A percentile compares a stretch with the other conserved stretches of the same genome.
Conservation (phyloP, 2,113 vertebrate genomes). For the Protobothrops flavoviridis region DNA sequence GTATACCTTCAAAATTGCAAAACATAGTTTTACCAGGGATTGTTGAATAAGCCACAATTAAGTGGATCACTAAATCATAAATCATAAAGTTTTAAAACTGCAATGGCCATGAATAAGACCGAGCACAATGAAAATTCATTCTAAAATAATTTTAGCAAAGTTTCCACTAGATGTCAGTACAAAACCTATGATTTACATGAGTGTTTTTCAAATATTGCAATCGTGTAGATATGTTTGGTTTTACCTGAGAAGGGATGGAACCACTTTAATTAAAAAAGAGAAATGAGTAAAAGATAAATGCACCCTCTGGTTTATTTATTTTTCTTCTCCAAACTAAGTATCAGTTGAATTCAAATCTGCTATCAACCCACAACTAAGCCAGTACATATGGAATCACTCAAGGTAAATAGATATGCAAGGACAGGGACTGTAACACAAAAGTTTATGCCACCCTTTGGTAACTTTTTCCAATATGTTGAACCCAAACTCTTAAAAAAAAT, state of each 20-base stretch:
- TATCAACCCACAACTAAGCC: background rate
- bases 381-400: background rate
- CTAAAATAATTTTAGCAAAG: background rate
- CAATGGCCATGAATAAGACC: background rate
- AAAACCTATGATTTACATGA: background rate
- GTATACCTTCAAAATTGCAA: background rate
- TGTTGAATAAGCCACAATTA: background rate
- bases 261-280: background rate
- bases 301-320: background rate
- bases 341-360: background rate
- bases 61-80: background rate
- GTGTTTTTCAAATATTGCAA: background rate
- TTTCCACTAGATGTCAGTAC: slow-evolving; percentile 60
- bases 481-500: background rate
- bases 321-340: background rate
- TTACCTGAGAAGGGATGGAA: too few species aligned
- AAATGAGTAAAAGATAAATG: background rate
- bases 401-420: background rate
- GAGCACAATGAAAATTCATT: background rate
- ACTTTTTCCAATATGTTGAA: background rate
- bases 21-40: background rate
- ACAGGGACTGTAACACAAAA: background rate
- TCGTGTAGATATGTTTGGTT: background rate
- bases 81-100: background rate
- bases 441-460: background rate